Percentiles rank a stretch among this genome's conserved stretches.
Evolutionary conservation across 2,113 vertebrate species (phyloP).

Genomic region (Loxodonta africana): DNA sequence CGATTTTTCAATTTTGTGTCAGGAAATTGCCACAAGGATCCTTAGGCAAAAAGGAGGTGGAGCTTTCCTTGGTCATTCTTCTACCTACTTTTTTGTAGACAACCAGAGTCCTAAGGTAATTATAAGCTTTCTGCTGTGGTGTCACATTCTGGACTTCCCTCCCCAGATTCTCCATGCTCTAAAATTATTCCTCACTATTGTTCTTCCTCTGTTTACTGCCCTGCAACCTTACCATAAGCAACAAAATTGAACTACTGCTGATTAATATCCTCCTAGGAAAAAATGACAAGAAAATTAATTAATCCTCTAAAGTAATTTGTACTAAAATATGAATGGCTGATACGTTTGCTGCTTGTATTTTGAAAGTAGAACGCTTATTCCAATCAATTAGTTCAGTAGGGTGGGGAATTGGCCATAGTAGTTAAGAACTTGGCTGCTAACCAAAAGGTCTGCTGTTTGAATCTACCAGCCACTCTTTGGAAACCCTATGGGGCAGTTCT

Average conservation of each 20-base stretch:
- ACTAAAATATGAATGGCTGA: slow-evolving; percentile 25
- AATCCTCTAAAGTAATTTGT: slow-evolving; percentile 51
- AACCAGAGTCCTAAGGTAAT: background rate
- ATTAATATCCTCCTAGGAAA: background rate
- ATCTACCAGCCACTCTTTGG: too few relatives aligned
- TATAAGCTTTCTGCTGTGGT: background rate
- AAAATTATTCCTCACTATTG: background rate
- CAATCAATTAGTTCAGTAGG: slow-evolving; percentile 42
- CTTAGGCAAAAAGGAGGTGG: background rate
- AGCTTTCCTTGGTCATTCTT: background rate
- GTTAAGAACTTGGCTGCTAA: too few relatives aligned
- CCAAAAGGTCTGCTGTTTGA: too few relatives aligned
- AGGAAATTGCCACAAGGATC: background rate
- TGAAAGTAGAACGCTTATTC: slow-evolving; percentile 15
- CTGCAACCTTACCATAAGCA: background rate
- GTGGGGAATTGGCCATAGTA: background rate
- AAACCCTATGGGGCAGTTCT: too few relatives aligned
- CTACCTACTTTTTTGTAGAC: background rate
- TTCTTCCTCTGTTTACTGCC: background rate
- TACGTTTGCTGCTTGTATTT: slow-evolving; percentile 34
- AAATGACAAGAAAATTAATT: slow-evolving; percentile 18
- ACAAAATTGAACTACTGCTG: background rate
- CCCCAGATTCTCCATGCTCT: background rate
- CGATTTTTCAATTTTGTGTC: background rate
- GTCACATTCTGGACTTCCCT: background rate